Percentiles rank a stretch among this genome's conserved stretches.
Evolutionary conservation across 2,797 vertebrate species (phyloP).

Genomic region (Oreortyx pictus): DNA sequence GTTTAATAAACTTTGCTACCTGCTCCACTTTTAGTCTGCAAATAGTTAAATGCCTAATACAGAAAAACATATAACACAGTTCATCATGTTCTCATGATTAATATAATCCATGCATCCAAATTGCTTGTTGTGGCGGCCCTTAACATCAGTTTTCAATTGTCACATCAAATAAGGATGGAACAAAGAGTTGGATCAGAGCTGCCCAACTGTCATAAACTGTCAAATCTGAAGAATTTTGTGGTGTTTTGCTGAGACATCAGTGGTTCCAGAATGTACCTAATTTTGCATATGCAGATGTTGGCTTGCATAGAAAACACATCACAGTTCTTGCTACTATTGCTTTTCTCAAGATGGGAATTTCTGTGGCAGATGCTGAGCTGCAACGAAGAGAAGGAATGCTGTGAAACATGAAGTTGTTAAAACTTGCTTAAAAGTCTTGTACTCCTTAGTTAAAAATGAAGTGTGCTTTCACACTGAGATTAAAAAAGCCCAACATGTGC

Average conservation of each 20-base stretch:
- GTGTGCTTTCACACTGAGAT: not conserved
- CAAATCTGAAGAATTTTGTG: not conserved
- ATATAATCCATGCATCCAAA: not conserved
- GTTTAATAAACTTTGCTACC: not conserved
- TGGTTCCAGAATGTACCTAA: not conserved
- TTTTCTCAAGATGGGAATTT: not conserved
- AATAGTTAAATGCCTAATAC: not conserved
- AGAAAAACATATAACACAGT: not conserved
- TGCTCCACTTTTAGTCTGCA: not conserved
- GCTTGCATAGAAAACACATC: not conserved
- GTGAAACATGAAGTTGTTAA: not conserved
- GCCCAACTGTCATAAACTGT: not conserved
- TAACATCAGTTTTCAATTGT: not conserved
- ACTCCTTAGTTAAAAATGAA: not conserved
- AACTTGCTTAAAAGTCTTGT: not conserved
- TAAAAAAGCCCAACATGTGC: not conserved
- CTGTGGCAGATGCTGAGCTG: not conserved
- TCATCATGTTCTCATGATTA: not conserved
- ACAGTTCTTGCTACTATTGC: not conserved
- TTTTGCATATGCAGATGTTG: not conserved
- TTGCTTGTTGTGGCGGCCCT: not conserved
- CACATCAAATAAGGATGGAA: not conserved
- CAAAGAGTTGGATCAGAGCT: not conserved
- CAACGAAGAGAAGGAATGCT: not conserved
- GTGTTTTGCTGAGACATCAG: not conserved